phyloP scores from a whole-genome alignment of 2,888 invertebrate genomes.

The Diabrotica balteata region DNA sequence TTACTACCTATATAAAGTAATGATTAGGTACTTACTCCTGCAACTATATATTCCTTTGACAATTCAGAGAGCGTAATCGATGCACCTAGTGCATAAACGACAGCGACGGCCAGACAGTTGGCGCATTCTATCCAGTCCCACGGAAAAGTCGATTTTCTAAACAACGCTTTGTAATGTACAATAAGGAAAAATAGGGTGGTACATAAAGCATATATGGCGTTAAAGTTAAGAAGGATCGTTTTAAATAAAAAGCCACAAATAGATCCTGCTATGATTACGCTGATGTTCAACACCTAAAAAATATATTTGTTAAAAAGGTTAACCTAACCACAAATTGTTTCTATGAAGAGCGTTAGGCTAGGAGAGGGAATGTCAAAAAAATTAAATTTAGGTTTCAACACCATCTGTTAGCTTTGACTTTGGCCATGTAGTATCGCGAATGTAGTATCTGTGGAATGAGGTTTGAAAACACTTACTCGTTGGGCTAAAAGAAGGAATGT shows the following conservation, averaged over 20 bases:
- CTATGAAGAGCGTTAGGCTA: too few species aligned
- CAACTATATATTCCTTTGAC: conserved; percentile 41
- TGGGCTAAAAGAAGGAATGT: too few species aligned
- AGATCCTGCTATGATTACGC: conserved; percentile 21
- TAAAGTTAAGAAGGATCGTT: conserved; percentile 26
- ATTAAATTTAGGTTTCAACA: too few species aligned
- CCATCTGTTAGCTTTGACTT: too few species aligned
- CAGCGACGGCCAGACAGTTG: conserved; percentile 29
- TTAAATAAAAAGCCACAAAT: conserved; percentile 24
- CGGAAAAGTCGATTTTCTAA: conserved; percentile 34
- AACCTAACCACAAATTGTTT: too few species aligned
- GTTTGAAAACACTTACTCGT: too few species aligned
- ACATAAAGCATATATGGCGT: conserved; percentile 33
- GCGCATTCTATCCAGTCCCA: conserved; percentile 43
- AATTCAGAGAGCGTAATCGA: conserved; percentile 36
- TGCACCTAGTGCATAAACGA: conserved; percentile 31
- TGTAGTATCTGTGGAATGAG: too few species aligned
- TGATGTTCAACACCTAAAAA: conserved; percentile 31
- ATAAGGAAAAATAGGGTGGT: conserved; percentile 34
- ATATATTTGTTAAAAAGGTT: neutral
- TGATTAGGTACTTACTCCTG: conserved; percentile 40
- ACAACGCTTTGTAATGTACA: conserved; percentile 32
- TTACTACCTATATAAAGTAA: neutral
- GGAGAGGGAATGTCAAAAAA: too few species aligned
- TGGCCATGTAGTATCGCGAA: too few species aligned